Evolutionary conservation across 2,797 vertebrate genomes (phyloP).

Genomic region (Pipistrellus nathusii): DNA sequence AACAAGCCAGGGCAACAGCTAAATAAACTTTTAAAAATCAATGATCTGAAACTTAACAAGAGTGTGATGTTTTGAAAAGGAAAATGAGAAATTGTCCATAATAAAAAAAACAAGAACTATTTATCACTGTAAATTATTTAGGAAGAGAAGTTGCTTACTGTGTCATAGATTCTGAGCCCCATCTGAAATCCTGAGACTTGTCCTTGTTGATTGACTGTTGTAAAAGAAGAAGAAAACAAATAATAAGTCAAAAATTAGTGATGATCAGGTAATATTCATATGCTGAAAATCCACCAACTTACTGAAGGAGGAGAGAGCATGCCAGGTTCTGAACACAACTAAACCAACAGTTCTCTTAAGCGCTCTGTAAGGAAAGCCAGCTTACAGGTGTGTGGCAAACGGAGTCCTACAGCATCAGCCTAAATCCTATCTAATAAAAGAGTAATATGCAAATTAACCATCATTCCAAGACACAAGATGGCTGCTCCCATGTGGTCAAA

Average conservation of each 20-base stretch:
- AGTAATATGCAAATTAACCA: no score
- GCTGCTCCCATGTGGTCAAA: no score
- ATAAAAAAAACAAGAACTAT: background rate
- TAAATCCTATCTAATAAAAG: slow-evolving; percentile 3
- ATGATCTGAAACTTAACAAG: slow-evolving; percentile 55
- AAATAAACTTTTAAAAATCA: slow-evolving; percentile 17
- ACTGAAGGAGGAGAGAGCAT: slow-evolving; percentile 85
- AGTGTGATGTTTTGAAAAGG: slow-evolving; percentile 50
- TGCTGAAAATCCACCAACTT: slow-evolving; percentile 84
- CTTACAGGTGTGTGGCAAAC: slow-evolving; percentile 76
- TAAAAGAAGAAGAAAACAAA: slow-evolving; percentile 76
- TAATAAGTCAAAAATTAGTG: slow-evolving; percentile 72
- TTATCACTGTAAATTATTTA: slow-evolving; percentile 51
- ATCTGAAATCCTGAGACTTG: slow-evolving; percentile 90
- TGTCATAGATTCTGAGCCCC: slow-evolving; percentile 85
- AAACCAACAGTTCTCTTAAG: slow-evolving; percentile 77
- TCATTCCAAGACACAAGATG: no score
- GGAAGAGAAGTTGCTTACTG: slow-evolving; percentile 88
- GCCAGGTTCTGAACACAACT: slow-evolving; percentile 77
- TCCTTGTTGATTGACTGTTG: slow-evolving; percentile 91
- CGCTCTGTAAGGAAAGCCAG: slow-evolving; percentile 67
- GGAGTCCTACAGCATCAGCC: slow-evolving; percentile 20
- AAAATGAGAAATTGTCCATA: slow-evolving; percentile 51
- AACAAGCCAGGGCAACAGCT: no score
- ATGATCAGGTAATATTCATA: slow-evolving; percentile 75